phyloP scores from a whole-genome alignment of 2,113 vertebrate genomes.

The Cottus gobio region DNA sequence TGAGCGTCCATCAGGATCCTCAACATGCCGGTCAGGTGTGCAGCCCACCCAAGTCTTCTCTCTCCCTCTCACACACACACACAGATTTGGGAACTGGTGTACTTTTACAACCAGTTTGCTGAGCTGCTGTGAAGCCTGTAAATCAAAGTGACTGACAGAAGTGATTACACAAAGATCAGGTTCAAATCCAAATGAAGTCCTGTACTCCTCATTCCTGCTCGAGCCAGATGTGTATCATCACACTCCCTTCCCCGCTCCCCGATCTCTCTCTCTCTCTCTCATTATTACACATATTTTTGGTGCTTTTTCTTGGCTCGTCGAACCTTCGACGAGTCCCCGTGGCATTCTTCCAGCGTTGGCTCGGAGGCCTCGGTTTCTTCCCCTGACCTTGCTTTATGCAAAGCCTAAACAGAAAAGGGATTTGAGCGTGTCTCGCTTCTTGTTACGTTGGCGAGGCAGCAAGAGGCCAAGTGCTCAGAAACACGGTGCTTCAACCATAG shows the following conservation, averaged over 20 bases:
- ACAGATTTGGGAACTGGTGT: slow-evolving; percentile 40
- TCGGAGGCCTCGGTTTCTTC: slow-evolving; percentile 22
- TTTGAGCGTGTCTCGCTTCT: not conserved
- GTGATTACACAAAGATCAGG: slow-evolving; percentile 29
- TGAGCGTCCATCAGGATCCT: slow-evolving; percentile 16
- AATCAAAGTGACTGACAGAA: slow-evolving; percentile 43
- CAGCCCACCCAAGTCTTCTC: slow-evolving; percentile 48
- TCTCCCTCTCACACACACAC: not conserved
- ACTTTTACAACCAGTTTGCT: slow-evolving; percentile 14
- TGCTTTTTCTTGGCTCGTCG: slow-evolving; percentile 60
- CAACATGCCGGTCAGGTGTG: slow-evolving; percentile 43
- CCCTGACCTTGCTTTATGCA: slow-evolving; percentile 18
- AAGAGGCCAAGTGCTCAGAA: not conserved
- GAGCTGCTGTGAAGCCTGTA: not conserved
- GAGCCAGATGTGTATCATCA: slow-evolving; percentile 55
- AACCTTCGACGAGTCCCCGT: slow-evolving; percentile 33
- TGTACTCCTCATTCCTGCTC: slow-evolving; percentile 20
- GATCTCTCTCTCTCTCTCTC: not conserved
- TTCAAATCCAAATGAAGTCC: slow-evolving; percentile 33
- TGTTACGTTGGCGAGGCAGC: not conserved
- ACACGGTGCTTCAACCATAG: not conserved
- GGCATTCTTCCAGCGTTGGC: slow-evolving; percentile 16
- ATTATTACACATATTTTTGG: slow-evolving; percentile 60
- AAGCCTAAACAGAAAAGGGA: slow-evolving; percentile 28
- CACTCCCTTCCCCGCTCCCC: not conserved